phyloP scores from a whole-genome alignment of 2,888 invertebrate genomes.

The Dugesia japonica region DNA sequence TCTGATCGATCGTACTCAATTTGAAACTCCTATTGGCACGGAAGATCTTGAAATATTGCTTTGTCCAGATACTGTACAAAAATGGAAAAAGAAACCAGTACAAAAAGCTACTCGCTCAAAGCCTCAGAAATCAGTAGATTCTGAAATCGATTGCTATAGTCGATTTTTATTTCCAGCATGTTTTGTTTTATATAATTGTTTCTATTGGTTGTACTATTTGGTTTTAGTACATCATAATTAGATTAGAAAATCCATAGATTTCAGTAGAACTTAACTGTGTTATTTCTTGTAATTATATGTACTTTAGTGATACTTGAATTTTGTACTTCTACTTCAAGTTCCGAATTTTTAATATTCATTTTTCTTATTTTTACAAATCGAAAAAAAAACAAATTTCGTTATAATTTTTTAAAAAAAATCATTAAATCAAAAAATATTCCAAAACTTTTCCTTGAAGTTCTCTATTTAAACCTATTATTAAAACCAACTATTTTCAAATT shows the following conservation, averaged over 20 bases:
- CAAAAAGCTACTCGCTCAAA: background rate
- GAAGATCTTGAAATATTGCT: constrained; percentile 4
- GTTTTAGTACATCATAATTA: constrained; percentile 30
- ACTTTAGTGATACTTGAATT: background rate
- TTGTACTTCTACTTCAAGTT: too few relatives aligned
- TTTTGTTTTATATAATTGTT: constrained; percentile 35
- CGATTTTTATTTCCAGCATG: constrained; percentile 34
- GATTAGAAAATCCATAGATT: background rate
- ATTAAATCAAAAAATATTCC: too few relatives aligned
- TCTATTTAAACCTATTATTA: too few relatives aligned
- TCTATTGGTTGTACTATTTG: constrained; percentile 35
- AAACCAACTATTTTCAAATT: too few relatives aligned
- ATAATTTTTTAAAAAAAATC: too few relatives aligned
- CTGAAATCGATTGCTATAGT: constrained; percentile 32
- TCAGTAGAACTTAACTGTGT: background rate
- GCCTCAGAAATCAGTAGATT: background rate
- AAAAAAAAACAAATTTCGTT: too few relatives aligned
- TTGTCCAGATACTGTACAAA: constrained; percentile 3
- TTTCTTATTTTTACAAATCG: too few relatives aligned
- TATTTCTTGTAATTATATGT: background rate
- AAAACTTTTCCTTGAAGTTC: too few relatives aligned
- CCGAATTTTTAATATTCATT: too few relatives aligned
- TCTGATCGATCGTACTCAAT: background rate
- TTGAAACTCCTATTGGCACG: background rate
- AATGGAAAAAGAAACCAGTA: constrained; percentile 8